These are phyloP conservation scores for Mola mola DNA, from an alignment of 2,113 vertebrate genomes.

Conservation along the genomic window DNA sequence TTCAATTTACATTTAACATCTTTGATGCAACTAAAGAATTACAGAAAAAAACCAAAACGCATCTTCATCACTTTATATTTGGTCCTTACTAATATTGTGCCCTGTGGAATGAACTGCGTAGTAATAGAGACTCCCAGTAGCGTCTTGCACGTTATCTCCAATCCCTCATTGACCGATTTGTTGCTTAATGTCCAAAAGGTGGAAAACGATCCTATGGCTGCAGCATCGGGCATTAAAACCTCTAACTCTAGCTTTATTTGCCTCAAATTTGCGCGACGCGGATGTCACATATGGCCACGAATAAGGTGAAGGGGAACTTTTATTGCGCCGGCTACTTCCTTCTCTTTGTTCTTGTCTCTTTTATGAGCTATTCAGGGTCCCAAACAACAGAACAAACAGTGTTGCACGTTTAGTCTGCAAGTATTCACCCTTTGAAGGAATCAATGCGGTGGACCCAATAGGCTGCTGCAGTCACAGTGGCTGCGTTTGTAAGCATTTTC, in stretches of 20 bases:
- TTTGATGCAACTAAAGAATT: too few species aligned
- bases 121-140: too few species aligned
- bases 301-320: conserved; percentile 74
- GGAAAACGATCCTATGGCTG: background rate
- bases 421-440: conserved; percentile 56
- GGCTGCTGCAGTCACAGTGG: conserved; percentile 27
- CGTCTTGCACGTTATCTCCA: too few species aligned
- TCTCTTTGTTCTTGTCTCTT: conserved; percentile 79
- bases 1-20: too few species aligned
- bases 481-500: conserved; percentile 48
- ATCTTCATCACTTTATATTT: too few species aligned
- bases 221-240: background rate
- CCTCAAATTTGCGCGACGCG: conserved; percentile 47
- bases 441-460: conserved; percentile 63
- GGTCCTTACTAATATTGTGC: too few species aligned
- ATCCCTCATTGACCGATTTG: background rate
- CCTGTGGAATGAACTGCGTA: too few species aligned
- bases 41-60: too few species aligned
- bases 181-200: conserved; percentile 4
- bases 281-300: conserved; percentile 76
- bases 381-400: conserved; percentile 69
- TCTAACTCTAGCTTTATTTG: conserved; percentile 35
- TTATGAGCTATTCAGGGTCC: conserved; percentile 72
- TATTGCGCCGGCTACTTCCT: conserved; percentile 78
- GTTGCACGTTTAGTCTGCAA: conserved; percentile 63